phyloP scores from a whole-genome alignment of 2,797 vertebrate species.

The Pagetopsis macropterus region DNA sequence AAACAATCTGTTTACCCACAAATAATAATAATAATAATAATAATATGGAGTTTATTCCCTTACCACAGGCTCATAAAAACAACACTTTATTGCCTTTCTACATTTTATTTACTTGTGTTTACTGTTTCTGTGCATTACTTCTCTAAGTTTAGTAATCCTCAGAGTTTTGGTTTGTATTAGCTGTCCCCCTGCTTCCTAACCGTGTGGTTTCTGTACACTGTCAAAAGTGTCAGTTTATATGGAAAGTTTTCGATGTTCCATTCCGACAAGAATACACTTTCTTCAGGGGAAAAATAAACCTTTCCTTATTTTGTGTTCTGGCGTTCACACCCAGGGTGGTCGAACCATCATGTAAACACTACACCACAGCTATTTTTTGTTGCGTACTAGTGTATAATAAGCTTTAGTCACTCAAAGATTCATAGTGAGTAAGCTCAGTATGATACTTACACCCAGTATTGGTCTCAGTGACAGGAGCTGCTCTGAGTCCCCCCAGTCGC shows the following conservation, averaged over 20 bases:
- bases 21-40: background rate
- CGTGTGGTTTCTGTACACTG: background rate
- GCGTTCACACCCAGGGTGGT: background rate
- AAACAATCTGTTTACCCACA: slow-evolving; percentile 1
- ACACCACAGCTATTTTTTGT: background rate
- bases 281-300: background rate
- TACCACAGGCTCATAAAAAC: slow-evolving; percentile 1
- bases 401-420: background rate
- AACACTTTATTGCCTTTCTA: slow-evolving; percentile 1
- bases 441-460: slow-evolving; percentile 86
- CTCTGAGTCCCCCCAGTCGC: slow-evolving; percentile 88
- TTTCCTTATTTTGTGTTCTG: slow-evolving; percentile 4
- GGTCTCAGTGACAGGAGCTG: slow-evolving; percentile 88
- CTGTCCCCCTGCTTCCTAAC: background rate
- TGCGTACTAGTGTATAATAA: background rate
- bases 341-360: background rate
- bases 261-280: background rate
- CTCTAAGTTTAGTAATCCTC: background rate
- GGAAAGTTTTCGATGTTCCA: slow-evolving; percentile 8
- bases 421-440: background rate
- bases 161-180: background rate
- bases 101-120: slow-evolving; percentile 2
- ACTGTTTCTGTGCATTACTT: slow-evolving; percentile 9
- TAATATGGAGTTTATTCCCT: slow-evolving; percentile 5
- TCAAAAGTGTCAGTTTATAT: slow-evolving; percentile 6